Base-by-base conservation (phyloP, 1,140 invertebrate species). In the Megathymus violae region DNA sequence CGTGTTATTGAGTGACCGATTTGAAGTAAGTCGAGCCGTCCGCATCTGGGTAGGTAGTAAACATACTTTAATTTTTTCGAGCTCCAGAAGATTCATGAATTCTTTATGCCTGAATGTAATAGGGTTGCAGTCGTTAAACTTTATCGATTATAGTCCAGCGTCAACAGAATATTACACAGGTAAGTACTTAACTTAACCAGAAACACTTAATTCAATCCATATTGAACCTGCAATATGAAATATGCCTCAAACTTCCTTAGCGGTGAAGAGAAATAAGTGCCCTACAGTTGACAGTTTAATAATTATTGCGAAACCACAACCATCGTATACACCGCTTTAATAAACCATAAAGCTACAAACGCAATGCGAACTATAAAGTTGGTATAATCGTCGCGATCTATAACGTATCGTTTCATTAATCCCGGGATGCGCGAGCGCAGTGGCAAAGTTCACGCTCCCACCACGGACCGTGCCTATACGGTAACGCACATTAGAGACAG, bases 371-470 rank as follows among this genome's bases (percentile, higher is more conserved):
- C 71, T 73, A 76, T 70, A 65, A 68, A 78, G 76, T 76, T 76
- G 74, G 65, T 74, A 83, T 79, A 74, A 84, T 85, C 81, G 56
- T 58, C 71, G 79, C 81, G 76, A 80, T 84, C 82, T 83, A 72
- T 78, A 80, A 78, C 74, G 74, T 85, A 80, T 81, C 74, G 78
- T 81, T 80, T 81, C 84, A 87, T 89, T 86, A 88, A 80, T 80
- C 78, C 71, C 61, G 51, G 56, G 58, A 46, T 64, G 67, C 76
- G 77, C 75, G 31, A 59, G 74, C 76, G 80, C 80, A 78, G 79
- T 87, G 83, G 73, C 80, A 87, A 85, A 87, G 84, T 89, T 89
- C 84, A 85, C 69, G 70, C 71, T 62, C 82, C 84, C 86, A 82
- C 86, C 80, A 81, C 56, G 19, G 51, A 46, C 52, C 60, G 40